Evolutionary conservation across 2,113 vertebrate genomes (phyloP).

Genomic region (Cyprinus carpio): DNA sequence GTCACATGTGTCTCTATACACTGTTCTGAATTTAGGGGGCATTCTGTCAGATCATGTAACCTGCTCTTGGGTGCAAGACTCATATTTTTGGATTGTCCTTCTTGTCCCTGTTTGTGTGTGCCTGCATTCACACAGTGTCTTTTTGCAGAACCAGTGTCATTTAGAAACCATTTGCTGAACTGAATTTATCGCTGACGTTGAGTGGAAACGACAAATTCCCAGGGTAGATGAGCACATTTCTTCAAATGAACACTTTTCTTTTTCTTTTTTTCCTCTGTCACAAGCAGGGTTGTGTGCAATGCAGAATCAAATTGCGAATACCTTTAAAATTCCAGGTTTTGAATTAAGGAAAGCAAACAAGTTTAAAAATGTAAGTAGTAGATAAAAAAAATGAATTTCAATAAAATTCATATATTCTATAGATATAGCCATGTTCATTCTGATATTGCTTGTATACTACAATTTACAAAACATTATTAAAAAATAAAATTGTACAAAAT

Average conservation of each 20-base stretch:
- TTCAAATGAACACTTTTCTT: conserved; percentile 63
- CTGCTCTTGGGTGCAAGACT: conserved; percentile 52
- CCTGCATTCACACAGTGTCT: conserved; percentile 67
- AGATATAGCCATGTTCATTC: background rate
- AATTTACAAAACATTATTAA: background rate
- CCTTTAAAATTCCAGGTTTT: background rate
- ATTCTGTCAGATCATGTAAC: conserved; percentile 57
- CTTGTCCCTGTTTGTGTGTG: conserved; percentile 64
- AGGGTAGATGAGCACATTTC: conserved; percentile 73
- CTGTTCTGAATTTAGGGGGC: conserved; percentile 40
- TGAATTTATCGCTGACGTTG: conserved; percentile 69
- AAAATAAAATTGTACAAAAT: background rate
- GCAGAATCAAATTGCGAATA: background rate
- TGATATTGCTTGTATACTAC: background rate
- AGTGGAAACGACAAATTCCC: conserved; percentile 68
- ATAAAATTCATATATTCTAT: background rate
- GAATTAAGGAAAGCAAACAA: background rate
- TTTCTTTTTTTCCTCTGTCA: conserved; percentile 42
- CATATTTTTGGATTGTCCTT: conserved; percentile 63
- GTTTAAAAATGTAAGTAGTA: background rate
- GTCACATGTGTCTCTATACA: conserved; percentile 29
- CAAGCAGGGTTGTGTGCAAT: conserved; percentile 26
- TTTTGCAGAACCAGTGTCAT: conserved; percentile 75
- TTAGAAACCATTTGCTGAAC: conserved; percentile 75
- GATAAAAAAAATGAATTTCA: background rate